Base-by-base conservation (phyloP, 2,113 vertebrate genomes). In the Hypanus sabinus region DNA sequence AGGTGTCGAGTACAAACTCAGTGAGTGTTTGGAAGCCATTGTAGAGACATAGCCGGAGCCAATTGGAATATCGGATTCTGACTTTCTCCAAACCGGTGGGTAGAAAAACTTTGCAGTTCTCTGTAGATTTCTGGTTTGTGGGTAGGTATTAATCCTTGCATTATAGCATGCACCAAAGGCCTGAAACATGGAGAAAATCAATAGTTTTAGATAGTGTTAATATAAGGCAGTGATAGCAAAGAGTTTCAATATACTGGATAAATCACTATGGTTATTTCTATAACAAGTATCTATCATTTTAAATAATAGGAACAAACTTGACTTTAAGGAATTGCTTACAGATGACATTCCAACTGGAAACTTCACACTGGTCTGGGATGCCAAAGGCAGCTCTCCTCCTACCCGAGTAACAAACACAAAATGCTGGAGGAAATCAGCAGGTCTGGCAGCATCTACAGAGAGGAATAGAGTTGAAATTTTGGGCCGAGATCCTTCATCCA, bases 121-220 rank as follows among this genome's bases (percentile, higher is more conserved):
- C 88, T 96, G 96, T 83, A 94, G 95, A 94, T 95, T 94, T 94
- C 97, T 95, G 0, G 95, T 96, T 33, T 94, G 95, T 0, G 98
- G 97, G 94, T 97, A 97, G 2, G 96, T 93, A 62, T 94, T 88
- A 0, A 76, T 94, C 94, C 98, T 96, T 77, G 95, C 95, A 9
- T 97, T 96, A 94, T 98, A 95, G 95, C 97, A 97, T 94, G 99
- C 97, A 33, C 97, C 80, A 9, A 97, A 96, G 0, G 97, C 98
- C 98, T 99, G 95, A 0, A 38, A 0, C 24, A 30, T 36, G 10
- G 94, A 94, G 94, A 81, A 0, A 94, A 55, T 91, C 24, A 55
- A 94, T 73, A 60, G 3, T 24, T 1, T 79, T 33, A 81, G 70
- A 79, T 11, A 9, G 14, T 70, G 10, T 22, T 57, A n/a, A 71